phyloP scores from a whole-genome alignment of 1,140 invertebrate genomes.

The Drosophila azteca region DNA sequence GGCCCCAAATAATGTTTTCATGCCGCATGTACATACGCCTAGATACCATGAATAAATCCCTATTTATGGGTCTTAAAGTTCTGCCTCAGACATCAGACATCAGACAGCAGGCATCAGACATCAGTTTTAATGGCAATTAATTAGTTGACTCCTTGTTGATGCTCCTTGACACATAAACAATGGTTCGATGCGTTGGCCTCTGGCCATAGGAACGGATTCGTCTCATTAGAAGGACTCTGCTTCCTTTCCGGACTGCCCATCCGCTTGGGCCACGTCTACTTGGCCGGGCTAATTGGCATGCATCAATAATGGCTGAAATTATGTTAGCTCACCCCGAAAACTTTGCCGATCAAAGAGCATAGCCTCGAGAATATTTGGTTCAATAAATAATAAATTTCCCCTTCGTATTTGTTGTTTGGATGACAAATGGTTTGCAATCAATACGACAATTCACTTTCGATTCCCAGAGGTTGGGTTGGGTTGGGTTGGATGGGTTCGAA shows the following conservation, averaged over 20 bases:
- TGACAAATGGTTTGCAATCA: too few species aligned
- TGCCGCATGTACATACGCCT: slow-evolving; percentile 24
- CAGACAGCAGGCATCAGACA: too few species aligned
- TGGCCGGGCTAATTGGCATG: background rate
- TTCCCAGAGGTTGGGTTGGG: too few species aligned
- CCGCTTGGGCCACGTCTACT: slow-evolving; percentile 13
- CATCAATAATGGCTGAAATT: too few species aligned
- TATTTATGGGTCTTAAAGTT: slow-evolving; percentile 41
- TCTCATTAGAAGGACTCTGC: slow-evolving; percentile 21
- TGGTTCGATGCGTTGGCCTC: slow-evolving; percentile 33
- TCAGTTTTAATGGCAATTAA: slow-evolving; percentile 14
- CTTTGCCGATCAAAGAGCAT: too few species aligned
- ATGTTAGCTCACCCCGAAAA: too few species aligned
- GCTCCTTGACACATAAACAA: slow-evolving; percentile 2
- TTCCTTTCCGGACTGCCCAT: background rate
- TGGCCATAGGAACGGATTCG: slow-evolving; percentile 28
- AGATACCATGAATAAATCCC: slow-evolving; percentile 27
- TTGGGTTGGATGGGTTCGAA: too few species aligned
- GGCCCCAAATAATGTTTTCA: slow-evolving; percentile 42
- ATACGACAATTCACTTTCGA: too few species aligned
- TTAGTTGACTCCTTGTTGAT: slow-evolving; percentile 13
- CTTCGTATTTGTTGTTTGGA: too few species aligned
- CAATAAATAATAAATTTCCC: too few species aligned
- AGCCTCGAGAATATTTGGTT: too few species aligned
- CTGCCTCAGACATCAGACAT: background rate